Conservation (phyloP, 2,888 invertebrate genomes). For the Deladenus siricidicola region DNA sequence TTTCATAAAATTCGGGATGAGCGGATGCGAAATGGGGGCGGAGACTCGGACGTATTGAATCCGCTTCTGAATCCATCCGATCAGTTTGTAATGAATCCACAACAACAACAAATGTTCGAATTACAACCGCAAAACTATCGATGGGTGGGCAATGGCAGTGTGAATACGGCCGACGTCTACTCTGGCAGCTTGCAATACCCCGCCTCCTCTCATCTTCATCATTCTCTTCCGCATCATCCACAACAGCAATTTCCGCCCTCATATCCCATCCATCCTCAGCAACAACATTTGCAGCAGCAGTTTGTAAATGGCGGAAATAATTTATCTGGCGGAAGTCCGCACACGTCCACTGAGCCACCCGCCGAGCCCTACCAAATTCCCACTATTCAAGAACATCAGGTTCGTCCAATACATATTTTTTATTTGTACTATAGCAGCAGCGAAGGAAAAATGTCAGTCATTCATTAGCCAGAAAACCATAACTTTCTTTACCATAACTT, state of each 20-base stretch:
- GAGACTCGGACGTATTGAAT: conserved; percentile 7
- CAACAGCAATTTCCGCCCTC: background rate
- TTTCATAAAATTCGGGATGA: conserved; percentile 66
- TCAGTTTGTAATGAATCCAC: conserved; percentile 3
- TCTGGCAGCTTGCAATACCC: background rate
- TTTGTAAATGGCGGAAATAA: background rate
- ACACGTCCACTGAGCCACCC: conserved; percentile 32
- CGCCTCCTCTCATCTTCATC: background rate
- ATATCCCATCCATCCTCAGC: conserved; percentile 2
- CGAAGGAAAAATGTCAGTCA: no score
- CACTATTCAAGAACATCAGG: conserved; percentile 35
- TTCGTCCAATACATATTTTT: conserved; percentile 11
- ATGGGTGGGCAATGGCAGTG: background rate
- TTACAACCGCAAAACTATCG: conserved; percentile 6
- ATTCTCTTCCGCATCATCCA: background rate
- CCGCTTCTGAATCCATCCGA: conserved; percentile 9
- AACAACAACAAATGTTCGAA: conserved; percentile 9
- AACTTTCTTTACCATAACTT: no score
- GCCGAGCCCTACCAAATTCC: conserved; percentile 42
- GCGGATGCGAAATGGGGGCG: conserved; percentile 8
- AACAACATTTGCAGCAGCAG: conserved; percentile 8
- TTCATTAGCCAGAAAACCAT: no score
- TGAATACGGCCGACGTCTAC: background rate
- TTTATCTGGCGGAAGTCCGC: conserved; percentile 25
- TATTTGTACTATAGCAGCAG: no score